Base-by-base conservation (phyloP, 2,888 invertebrate species). In the Tanypteryx hageni region DNA sequence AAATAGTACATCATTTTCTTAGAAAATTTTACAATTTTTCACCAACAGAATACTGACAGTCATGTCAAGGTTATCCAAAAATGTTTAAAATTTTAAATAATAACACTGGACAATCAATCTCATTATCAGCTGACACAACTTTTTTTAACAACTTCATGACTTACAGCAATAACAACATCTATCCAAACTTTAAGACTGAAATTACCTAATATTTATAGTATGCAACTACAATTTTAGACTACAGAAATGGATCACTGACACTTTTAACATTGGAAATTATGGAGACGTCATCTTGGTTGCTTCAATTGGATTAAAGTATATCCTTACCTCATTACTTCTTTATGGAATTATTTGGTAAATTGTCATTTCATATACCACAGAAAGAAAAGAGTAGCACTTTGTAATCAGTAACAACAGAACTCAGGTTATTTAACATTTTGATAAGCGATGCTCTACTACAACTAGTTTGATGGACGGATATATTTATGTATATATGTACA, bases 381-480 rank as follows among this genome's bases (percentile, higher is more conserved):
- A 76, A 76, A 76, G 22, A 76, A 76, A 27, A 27, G 22, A 27
- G 76, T 27, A 76, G 76, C 76, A 27, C 27, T 76, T 68, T 22
- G 22, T 27, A 76, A 22, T 27, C 44, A 22, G 22, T 76, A 76
- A 22, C 27, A 0, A 27, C 18, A 76, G 76, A 76, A 22, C n/a
- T 64, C 68, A 68, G 76, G 22, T 76, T 76, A 22, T 11, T n/a
- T 76, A 27, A 76, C 11, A 76, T 11, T 76, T 76, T 18, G 27
- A 27, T 76, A 27, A 76, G 76, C 76, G 13, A 76, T 27, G 76
- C 76, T 76, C 76, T 27, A 27, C 76, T 27, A 68, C 22, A 27
- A 27, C 22, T 27, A 27, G 16, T 76, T 76, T 18, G 64, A 89
- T 89, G 89, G 89, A 89, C 89, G 89, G 89, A 89, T 89, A 86